Evolutionary conservation across 1,140 invertebrate species (phyloP).

Genomic region (Bombus terrestris): DNA sequence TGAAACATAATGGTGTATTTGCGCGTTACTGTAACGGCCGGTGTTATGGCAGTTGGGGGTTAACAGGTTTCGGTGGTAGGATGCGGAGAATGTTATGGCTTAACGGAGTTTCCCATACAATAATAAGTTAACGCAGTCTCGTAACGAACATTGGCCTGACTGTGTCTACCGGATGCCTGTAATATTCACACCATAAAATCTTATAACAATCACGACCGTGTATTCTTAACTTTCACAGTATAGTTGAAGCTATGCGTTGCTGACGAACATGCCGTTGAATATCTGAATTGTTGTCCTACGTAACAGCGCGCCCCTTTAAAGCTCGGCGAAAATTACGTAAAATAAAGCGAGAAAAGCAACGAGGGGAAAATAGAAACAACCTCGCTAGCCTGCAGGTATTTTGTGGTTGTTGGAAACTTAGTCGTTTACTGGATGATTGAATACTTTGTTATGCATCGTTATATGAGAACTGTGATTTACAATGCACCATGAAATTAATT

Average conservation of each 20-base stretch:
- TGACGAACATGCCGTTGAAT: conserved; percentile 1
- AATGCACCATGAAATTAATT: neutral
- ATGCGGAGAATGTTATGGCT: conserved; percentile 22
- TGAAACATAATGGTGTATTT: neutral
- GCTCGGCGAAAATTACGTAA: neutral
- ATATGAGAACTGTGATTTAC: neutral
- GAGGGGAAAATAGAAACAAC: neutral
- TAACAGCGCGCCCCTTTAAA: neutral
- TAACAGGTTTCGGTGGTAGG: too few species aligned
- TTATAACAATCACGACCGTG: conserved; percentile 20
- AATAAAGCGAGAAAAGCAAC: conserved; percentile 3
- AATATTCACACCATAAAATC: conserved; percentile 41
- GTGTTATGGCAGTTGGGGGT: neutral
- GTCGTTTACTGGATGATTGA: neutral
- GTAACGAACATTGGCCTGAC: conserved; percentile 39
- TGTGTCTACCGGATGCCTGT: neutral
- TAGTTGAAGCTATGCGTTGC: neutral
- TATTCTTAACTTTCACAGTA: conserved; percentile 31
- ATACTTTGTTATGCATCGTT: neutral
- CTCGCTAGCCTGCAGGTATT: too few species aligned
- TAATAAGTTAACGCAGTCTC: conserved; percentile 39
- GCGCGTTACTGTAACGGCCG: conserved; percentile 11
- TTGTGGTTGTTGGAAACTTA: neutral
- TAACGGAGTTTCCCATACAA: conserved; percentile 41
- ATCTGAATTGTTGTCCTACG: neutral